Evolutionary conservation across 2,113 vertebrate genomes (phyloP).

Genomic region (Ceyx melanurus): DNA sequence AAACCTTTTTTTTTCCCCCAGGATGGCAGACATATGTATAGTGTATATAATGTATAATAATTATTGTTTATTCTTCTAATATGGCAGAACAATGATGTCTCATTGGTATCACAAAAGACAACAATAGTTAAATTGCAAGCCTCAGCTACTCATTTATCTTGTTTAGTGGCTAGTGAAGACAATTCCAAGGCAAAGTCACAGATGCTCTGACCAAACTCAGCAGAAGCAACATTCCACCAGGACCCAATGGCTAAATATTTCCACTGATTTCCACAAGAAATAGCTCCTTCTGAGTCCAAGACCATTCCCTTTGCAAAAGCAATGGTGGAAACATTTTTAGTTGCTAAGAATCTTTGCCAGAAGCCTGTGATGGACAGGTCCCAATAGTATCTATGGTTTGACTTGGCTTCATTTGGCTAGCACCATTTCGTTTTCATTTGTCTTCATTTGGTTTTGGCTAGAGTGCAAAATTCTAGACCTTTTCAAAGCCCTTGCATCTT

Average conservation of each 20-base stretch:
- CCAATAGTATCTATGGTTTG: neutral
- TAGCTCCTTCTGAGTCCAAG: conserved; percentile 17
- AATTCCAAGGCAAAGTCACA: neutral
- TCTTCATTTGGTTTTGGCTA: conserved; percentile 55
- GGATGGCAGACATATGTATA: neutral
- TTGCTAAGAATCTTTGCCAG: conserved; percentile 18
- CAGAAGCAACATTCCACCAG: conserved; percentile 9
- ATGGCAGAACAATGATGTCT: neutral
- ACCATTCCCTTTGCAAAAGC: neutral
- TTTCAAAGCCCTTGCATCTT: conserved; percentile 30
- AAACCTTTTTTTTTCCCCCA: neutral
- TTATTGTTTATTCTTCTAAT: neutral
- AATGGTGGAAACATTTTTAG: conserved; percentile 25
- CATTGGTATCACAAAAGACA: conserved; percentile 20
- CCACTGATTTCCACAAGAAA: conserved; percentile 36
- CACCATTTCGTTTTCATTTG: conserved; percentile 18
- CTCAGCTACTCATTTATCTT: conserved; percentile 7
- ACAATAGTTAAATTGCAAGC: neutral
- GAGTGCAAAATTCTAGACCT: conserved; percentile 2
- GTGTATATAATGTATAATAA: neutral
- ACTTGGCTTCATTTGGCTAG: conserved; percentile 11
- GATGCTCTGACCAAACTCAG: neutral
- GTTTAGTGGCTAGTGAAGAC: neutral
- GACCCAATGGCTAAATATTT: conserved; percentile 13
- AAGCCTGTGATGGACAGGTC: neutral